Percentiles rank a stretch among this genome's conserved stretches.
Conservation (phyloP, 2,888 invertebrate species). For the Teleogryllus oceanicus region DNA sequence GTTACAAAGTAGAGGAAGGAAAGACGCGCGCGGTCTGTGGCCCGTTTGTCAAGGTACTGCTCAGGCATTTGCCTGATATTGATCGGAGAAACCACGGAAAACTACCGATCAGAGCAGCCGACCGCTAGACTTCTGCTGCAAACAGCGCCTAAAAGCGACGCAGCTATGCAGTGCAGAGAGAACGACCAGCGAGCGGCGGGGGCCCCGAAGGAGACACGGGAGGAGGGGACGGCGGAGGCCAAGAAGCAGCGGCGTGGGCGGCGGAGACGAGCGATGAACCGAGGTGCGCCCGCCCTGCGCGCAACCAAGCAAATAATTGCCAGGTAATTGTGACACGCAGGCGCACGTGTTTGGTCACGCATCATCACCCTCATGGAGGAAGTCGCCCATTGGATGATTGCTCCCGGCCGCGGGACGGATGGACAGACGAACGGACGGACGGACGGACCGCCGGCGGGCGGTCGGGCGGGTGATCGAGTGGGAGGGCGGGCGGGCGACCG, state of each 20-base stretch:
- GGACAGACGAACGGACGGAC: background rate
- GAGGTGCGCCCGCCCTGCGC: background rate
- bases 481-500: background rate
- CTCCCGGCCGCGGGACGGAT: background rate
- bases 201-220: background rate
- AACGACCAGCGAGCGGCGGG: too few species aligned
- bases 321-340: conserved; percentile 18
- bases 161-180: too few species aligned
- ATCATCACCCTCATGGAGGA: conserved; percentile 30
- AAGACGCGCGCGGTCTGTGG: too few species aligned
- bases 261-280: background rate
- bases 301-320: conserved; percentile 11
- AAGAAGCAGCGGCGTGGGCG: background rate
- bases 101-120: too few species aligned
- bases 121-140: too few species aligned
- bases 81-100: too few species aligned
- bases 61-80: too few species aligned
- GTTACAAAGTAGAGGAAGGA: too few species aligned
- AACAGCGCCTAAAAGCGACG: too few species aligned
- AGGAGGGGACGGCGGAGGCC: background rate
- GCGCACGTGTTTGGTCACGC: conserved; percentile 28
- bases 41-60: too few species aligned
- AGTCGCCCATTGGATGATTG: conserved; percentile 27
- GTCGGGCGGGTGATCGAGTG: background rate
- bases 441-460: background rate